phyloP scores from a whole-genome alignment of 2,888 invertebrate species.

The Tupiocoris notatus region DNA sequence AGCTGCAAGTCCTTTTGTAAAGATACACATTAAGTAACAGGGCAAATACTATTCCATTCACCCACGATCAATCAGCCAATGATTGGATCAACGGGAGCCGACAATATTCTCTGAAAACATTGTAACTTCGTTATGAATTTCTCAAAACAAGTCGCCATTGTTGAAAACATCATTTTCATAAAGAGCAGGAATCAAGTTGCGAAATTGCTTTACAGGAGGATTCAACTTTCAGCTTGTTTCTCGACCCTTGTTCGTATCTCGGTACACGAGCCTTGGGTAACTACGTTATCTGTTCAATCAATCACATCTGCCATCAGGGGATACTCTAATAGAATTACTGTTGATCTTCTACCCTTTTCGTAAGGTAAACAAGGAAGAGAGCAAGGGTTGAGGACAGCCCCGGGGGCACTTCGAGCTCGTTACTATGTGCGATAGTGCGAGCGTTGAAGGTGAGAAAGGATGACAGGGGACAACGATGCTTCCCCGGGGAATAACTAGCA shows the following conservation, averaged over 20 bases:
- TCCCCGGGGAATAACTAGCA: background rate
- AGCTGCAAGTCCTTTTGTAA: too few relatives aligned
- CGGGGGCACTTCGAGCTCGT: constrained; percentile 25
- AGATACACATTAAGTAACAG: too few relatives aligned
- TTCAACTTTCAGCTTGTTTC: background rate
- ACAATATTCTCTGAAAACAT: background rate
- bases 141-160: background rate
- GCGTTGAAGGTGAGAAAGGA: background rate
- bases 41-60: too few relatives aligned
- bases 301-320: constrained; percentile 40
- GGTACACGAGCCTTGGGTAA: constrained; percentile 1
- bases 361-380: constrained; percentile 37
- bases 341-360: constrained; percentile 33
- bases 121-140: background rate
- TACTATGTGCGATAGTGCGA: constrained; percentile 10
- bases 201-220: background rate
- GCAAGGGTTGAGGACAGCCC: background rate
- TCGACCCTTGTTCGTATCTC: background rate
- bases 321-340: constrained; percentile 39
- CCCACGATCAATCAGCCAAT: too few relatives aligned
- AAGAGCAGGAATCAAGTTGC: background rate
- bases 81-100: too few relatives aligned
- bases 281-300: constrained; percentile 38
- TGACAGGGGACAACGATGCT: background rate
- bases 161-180: background rate